Base-by-base conservation (phyloP, 2,888 invertebrate genomes). In the Patella caerulea region DNA sequence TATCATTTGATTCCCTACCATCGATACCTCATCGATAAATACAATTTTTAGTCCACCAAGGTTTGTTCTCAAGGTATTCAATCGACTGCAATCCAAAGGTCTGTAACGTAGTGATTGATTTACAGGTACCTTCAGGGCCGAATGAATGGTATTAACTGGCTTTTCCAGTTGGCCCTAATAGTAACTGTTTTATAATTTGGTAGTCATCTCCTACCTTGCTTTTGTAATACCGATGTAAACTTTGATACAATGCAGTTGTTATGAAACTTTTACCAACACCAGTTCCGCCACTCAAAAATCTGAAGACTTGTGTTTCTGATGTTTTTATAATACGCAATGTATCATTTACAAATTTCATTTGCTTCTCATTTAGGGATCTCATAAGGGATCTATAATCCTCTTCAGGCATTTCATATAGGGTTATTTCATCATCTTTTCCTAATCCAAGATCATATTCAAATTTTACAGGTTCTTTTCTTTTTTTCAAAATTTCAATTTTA, bases 11-110 rank as follows among this genome's bases (percentile, higher is more conserved):
- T n/a, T 59, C 3, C 83, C 82, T 55, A 82, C 82, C 82, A 82
- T 83, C 4, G 81, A 83, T 29, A 84, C 77, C 77, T 84, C 84
- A 81, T 84, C 83, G n/a, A 82, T 80, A n/a, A 83, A 71, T 24
- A 83, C 52, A 59, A 79, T 69, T 72, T 76, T 72, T 2, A 83
- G n/a, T 53, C 77, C 56, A 9, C 71, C 55, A 71, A 74, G 59
- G 72, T 59, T 24, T 52, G 29, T 59, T 24, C 29, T 54, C 45
- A 72, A 55, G 2, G 78, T 79, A 53, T 79, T 70, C 59, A 74
- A 53, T 45, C 54, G 59, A 52, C 56, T 69, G 24, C 71, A 52
- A 7, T 73, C 17, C 24, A 81, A 76, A 69, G 81, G 65, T 70
- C 75, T 79, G 70, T 78, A 71, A 53, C 24, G n/a, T 7, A 74